Evolutionary conservation across 2,888 invertebrate species (phyloP).

Genomic region (Noctua janthina): DNA sequence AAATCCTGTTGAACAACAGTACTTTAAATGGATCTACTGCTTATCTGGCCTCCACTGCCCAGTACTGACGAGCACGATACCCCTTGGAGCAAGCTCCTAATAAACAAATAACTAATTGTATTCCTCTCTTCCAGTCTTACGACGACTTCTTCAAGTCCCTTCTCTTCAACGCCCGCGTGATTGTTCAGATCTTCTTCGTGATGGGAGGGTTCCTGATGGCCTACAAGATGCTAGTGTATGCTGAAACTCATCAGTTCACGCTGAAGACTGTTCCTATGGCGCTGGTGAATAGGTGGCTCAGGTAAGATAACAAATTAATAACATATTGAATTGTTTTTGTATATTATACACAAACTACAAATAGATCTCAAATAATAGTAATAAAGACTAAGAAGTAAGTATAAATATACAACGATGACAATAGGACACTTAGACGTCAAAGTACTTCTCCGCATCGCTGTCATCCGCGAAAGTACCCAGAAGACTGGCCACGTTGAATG

Average conservation of each 20-base stretch:
- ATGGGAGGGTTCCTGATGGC: slow-evolving; percentile 89
- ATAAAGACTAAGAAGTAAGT: no score
- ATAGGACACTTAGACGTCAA: no score
- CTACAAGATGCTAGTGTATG: slow-evolving; percentile 86
- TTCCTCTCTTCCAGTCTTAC: slow-evolving; percentile 79
- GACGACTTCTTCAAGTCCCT: slow-evolving; percentile 87
- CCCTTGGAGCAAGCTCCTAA: background rate
- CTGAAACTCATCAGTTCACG: slow-evolving; percentile 83
- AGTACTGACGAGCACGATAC: background rate
- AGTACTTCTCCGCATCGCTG: no score
- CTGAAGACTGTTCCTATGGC: slow-evolving; percentile 87
- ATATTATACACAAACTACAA: no score
- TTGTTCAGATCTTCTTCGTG: slow-evolving; percentile 88
- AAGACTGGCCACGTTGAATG: no score
- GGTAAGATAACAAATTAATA: slow-evolving; percentile 70
- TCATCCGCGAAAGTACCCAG: no score
- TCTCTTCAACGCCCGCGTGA: slow-evolving; percentile 86
- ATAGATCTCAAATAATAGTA: no score
- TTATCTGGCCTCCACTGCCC: background rate
- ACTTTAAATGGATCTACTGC: background rate
- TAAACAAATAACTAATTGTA: background rate
- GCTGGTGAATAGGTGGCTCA: slow-evolving; percentile 84
- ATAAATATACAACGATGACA: no score
- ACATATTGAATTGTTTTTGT: no score
- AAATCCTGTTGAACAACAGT: no score